phyloP scores from a whole-genome alignment of 2,113 vertebrate genomes.

The Chinchilla lanigera region DNA sequence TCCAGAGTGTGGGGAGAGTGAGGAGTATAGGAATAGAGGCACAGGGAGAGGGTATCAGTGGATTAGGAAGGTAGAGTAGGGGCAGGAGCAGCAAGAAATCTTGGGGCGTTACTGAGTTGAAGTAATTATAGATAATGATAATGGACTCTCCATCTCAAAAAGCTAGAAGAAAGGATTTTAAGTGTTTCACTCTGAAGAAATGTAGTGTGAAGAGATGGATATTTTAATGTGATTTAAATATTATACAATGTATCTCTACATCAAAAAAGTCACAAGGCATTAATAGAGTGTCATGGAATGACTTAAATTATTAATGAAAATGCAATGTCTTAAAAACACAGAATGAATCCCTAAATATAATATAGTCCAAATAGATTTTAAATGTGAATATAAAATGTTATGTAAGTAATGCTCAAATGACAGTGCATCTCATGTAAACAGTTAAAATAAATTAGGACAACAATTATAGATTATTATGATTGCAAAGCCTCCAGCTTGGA shows the following conservation, averaged over 20 bases:
- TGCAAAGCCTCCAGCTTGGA: background rate
- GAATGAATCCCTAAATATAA: background rate
- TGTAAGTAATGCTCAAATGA: background rate
- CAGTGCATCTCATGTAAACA: background rate
- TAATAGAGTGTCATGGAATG: background rate
- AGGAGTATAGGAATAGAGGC: background rate
- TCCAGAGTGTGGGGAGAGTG: background rate
- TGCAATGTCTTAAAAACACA: background rate
- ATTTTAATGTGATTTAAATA: background rate
- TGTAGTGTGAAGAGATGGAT: background rate
- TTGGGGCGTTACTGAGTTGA: rapidly evolving
- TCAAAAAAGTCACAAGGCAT: background rate
- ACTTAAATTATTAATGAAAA: background rate
- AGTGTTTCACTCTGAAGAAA: background rate
- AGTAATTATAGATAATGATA: background rate
- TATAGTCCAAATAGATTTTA: background rate
- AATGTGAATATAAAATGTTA: background rate
- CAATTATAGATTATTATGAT: background rate
- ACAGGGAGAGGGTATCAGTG: background rate
- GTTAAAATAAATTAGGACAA: background rate
- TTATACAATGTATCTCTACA: background rate
- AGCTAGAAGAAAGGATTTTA: background rate
- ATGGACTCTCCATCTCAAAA: background rate
- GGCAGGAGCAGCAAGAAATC: background rate
- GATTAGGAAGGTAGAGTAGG: background rate